These are phyloP conservation scores for Aphelenchoides avenae DNA, from an alignment of 1,140 invertebrate species.

Conservation along the genomic window DNA sequence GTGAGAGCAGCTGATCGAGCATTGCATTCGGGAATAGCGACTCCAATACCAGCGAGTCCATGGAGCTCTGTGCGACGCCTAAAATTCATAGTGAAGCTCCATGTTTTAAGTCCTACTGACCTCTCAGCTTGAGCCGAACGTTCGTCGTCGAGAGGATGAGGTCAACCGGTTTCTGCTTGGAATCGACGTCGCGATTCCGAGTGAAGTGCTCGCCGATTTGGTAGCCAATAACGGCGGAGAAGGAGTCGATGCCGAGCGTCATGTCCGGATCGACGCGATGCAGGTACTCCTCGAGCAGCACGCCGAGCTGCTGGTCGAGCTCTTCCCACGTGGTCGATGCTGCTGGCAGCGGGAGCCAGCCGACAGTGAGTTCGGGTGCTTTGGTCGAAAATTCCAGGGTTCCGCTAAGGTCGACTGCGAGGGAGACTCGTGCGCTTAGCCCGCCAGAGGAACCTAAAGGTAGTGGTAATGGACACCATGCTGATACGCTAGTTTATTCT, in stretches of 20 bases:
- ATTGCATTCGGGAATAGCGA: slow-evolving; percentile 92
- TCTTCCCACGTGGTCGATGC: slow-evolving; percentile 72
- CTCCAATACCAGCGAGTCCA: slow-evolving; percentile 89
- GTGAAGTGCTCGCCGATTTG: slow-evolving; percentile 79
- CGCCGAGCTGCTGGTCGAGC: slow-evolving; percentile 80
- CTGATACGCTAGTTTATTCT: too few species aligned
- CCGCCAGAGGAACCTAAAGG: slow-evolving; percentile 24
- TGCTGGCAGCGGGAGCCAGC: slow-evolving; percentile 63
- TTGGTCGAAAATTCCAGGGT: slow-evolving; percentile 36
- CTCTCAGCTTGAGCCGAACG: slow-evolving; percentile 65
- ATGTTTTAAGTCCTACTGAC: too few species aligned
- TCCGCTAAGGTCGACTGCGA: slow-evolving; percentile 35
- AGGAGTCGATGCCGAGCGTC: slow-evolving; percentile 76
- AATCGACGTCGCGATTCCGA: slow-evolving; percentile 31
- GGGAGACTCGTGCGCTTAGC: slow-evolving; percentile 22
- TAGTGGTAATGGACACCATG: too few species aligned
- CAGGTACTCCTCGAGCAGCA: slow-evolving; percentile 88
- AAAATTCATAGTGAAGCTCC: slow-evolving; percentile 12
- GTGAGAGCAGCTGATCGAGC: slow-evolving; percentile 80
- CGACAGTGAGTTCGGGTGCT: slow-evolving; percentile 73
- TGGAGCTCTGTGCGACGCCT: slow-evolving; percentile 75
- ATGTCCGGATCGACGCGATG: slow-evolving; percentile 81
- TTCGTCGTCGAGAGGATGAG: slow-evolving; percentile 39
- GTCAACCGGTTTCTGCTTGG: slow-evolving; percentile 28
- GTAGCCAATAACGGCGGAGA: slow-evolving; percentile 79